Evolutionary conservation across 2,888 invertebrate species (phyloP).

Genomic region (Gibbula magus): DNA sequence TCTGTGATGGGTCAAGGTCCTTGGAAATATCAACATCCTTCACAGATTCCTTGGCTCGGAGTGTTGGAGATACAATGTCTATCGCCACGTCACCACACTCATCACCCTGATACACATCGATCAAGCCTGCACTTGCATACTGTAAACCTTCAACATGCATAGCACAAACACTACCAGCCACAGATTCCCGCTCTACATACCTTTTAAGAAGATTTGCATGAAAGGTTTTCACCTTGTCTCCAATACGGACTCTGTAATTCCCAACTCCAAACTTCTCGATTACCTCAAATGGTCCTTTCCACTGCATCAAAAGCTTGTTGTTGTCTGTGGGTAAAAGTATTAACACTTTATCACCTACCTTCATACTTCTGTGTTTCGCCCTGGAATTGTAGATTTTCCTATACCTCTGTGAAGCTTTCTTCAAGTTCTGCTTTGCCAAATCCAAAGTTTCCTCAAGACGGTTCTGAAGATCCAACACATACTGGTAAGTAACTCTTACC

Average conservation of each 20-base stretch:
- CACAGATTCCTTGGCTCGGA: background rate
- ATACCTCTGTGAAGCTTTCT: background rate
- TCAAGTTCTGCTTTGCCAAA: background rate
- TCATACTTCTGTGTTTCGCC: background rate
- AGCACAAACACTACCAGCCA: background rate
- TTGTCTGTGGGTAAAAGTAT: background rate
- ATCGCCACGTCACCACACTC: background rate
- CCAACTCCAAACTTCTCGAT: background rate
- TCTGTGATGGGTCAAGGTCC: background rate
- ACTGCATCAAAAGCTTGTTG: background rate
- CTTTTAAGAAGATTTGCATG: background rate
- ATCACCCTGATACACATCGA: background rate
- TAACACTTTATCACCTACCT: background rate
- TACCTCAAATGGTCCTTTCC: background rate
- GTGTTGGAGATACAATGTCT: background rate
- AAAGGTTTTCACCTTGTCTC: background rate
- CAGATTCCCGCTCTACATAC: background rate
- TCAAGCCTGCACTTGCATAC: background rate
- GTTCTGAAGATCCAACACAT: background rate
- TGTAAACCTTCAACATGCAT: background rate
- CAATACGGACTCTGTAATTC: background rate
- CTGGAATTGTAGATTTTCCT: background rate
- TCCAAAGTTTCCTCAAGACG: background rate
- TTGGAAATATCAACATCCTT: background rate
- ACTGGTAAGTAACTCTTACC: background rate